Base-by-base conservation (phyloP, 2,797 vertebrate genomes). In the Botia kubotai region DNA sequence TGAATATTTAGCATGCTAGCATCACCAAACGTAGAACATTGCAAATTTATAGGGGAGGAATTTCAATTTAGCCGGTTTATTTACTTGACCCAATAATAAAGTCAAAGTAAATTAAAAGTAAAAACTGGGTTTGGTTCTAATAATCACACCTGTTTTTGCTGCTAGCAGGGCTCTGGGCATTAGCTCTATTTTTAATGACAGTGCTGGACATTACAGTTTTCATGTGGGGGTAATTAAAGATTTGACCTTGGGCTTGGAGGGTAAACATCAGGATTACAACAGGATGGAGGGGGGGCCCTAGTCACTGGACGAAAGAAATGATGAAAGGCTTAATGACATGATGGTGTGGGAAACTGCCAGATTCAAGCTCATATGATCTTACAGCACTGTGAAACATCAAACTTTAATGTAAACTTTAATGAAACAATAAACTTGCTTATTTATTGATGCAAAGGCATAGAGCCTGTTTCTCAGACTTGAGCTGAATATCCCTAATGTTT, bases 181-280 rank as follows among this genome's bases (percentile, higher is more conserved):
- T 87, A 82, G 81, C 85, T 86, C 75, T 87, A 83, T 89, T 89
- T 90, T 87, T 89, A 90, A 90, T 90, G 88, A 89, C 87, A 89
- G 87, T 88, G 87, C 85, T 87, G 86, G 82, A 85, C 89, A 87
- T 88, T 87, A 86, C 82, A 70, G 78, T 87, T 90, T 88, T 89
- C 87, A 89, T 89, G 81, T 89, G 86, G 87, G 88, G 86, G 87
- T 89, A 89, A 88, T 88, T 91, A 89, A 82, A 88, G 85, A 81
- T 77, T 75, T 73, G 79, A 86, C 89, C 84, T 87, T 87, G 86
- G 87, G 82, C 86, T 86, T 77, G 83, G 76, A 88, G 86, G 81
- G 79, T 89, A 90, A 86, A 90, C 88, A 87, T 87, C 82, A 88
- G 85, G 86, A 83, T 89, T 87, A 88, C 82, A 86, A 80, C 83